phyloP scores from a whole-genome alignment of 1,140 invertebrate species.

The Ctenoplectra terminalis region DNA sequence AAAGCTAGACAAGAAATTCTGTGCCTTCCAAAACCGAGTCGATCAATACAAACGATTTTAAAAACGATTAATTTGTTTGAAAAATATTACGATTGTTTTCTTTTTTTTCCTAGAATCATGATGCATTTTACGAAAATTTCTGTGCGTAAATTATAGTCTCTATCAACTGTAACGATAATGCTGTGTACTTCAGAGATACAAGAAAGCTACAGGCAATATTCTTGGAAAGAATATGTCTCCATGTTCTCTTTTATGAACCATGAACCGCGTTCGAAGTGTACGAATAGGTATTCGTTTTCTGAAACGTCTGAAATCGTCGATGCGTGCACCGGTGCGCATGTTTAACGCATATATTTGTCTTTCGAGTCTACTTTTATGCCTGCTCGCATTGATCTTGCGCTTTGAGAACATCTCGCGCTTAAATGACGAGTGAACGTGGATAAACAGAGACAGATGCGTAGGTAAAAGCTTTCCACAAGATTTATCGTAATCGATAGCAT shows the following conservation, averaged over 20 bases:
- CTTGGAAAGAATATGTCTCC: not conserved
- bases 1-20: too few species aligned
- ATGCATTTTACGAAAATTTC: too few species aligned
- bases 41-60: too few species aligned
- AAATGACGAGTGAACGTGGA: conserved; percentile 25
- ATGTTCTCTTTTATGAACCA: conserved; percentile 30
- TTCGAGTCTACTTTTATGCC: conserved; percentile 25
- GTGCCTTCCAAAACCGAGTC: too few species aligned
- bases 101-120: too few species aligned
- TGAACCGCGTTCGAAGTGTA: conserved; percentile 6
- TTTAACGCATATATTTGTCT: conserved; percentile 16
- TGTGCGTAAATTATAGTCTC: too few species aligned
- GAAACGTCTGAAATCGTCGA: conserved; percentile 13
- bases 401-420: conserved; percentile 18
- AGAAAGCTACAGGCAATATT: not conserved
- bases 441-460: not conserved
- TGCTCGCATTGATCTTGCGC: conserved; percentile 20
- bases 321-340: not conserved
- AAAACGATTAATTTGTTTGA: too few species aligned
- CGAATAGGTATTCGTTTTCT: conserved; percentile 24
- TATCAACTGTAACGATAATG: too few species aligned
- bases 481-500: too few species aligned
- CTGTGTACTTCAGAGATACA: not conserved
- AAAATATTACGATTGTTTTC: too few species aligned
- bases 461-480: not conserved